Base-by-base conservation (phyloP, 23 tunicate genomes). In the Halocynthia roretzi region DNA sequence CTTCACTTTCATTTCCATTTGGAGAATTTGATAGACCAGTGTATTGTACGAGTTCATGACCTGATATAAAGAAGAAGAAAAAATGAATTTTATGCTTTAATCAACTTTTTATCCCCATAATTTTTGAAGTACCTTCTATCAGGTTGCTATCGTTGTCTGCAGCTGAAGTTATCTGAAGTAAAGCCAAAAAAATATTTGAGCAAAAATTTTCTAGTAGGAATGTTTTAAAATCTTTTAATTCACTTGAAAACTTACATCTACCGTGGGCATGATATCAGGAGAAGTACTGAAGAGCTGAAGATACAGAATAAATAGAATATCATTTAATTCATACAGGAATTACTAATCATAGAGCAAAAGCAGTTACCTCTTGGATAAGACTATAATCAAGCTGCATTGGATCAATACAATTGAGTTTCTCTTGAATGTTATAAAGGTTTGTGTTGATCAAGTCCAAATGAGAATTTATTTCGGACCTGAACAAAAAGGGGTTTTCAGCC, bases 321-420 rank as follows among this genome's bases (percentile, higher is more conserved):
- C 84, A 64, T 72, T 81, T 71, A 77, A 71, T 14, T 80, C 82
- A 54, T 85, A 80, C 54, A 85, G 78, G 20, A 81, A 58, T n/a
- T 14, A 58, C n/a, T 4, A n/a, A 58, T 58, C n/a, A 58, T 4
- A n/a, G 2, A 14, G 63, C 63, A 2, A n/a, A 14, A 58, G 15
- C n/a, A 14, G 63, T 14, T 15, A 71, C 55, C 71, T 89, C 96
- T 60, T 89, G 88, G 44, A 89, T 68, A 21, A 80, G 20, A 58
- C 87, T 85, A 75, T 84, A 80, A 75, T 89, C 96, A 66, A 89
- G 51, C 23, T 89, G 75, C 15, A 84, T 58, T 51, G 84, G 85
- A 15, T 87, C 79, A 69, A 76, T 84, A 65, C 76, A 76, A 61
- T 21, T 52, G 15, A 89, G 70, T 10, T 80, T 63, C 6, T 76